Conservation (phyloP, 2,113 vertebrate genomes). For the Megaceryle torquata region DNA sequence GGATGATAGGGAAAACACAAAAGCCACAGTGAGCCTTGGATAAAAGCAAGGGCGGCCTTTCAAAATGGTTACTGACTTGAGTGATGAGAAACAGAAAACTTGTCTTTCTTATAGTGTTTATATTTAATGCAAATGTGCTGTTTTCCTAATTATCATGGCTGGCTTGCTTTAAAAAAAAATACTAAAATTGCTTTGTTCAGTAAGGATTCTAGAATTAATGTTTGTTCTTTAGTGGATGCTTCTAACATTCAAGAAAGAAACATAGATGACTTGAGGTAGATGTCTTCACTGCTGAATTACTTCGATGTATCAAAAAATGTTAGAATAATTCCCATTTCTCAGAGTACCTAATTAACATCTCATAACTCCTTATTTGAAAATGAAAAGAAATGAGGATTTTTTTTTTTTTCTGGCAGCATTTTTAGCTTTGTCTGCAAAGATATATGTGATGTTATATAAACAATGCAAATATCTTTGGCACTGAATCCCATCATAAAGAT, state of each 20-base stretch:
- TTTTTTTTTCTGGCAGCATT: neutral
- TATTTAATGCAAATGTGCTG: neutral
- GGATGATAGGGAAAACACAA: neutral
- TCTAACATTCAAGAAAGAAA: neutral
- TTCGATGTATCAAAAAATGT: neutral
- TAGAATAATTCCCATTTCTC: neutral
- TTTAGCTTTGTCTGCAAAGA: conserved; percentile 3
- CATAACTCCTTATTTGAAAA: neutral
- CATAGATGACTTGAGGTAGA: neutral
- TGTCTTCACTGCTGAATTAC: neutral
- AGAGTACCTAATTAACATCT: neutral
- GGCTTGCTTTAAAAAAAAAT: neutral
- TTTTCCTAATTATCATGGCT: neutral
- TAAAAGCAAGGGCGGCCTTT: neutral
- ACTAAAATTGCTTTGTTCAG: neutral
- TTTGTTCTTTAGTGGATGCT: neutral
- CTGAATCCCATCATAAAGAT: neutral
- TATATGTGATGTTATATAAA: neutral
- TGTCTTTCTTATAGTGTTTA: neutral
- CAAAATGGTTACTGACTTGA: neutral
- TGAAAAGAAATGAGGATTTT: neutral
- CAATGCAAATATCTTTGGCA: neutral
- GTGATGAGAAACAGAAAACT: neutral
- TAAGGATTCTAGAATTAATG: neutral
- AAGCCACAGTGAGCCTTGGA: neutral